A percentile compares a stretch with the other conserved stretches of the same genome.
Conservation (phyloP, 2,888 invertebrate genomes). For the Leucania comma region DNA sequence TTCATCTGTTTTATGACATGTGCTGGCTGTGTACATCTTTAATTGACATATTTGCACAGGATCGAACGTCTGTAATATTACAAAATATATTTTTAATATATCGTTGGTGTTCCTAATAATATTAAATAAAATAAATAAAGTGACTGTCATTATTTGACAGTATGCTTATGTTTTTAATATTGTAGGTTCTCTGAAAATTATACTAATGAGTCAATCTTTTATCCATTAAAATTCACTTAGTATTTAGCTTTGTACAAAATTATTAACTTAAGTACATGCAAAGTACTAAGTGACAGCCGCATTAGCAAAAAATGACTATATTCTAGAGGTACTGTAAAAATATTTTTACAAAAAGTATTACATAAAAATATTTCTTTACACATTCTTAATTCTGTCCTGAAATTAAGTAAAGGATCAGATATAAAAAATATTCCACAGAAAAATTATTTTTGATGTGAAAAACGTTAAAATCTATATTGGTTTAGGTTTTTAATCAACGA, state of each 20-base stretch:
- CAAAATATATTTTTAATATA: no score
- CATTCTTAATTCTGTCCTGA: constrained; percentile 32
- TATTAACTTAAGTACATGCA: no score
- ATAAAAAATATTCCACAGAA: constrained; percentile 47
- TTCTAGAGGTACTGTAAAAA: not conserved
- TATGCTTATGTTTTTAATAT: no score
- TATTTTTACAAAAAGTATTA: not conserved
- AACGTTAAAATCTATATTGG: not conserved
- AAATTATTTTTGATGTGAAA: not conserved
- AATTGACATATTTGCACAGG: no score
- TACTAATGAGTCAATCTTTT: not conserved
- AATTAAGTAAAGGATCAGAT: constrained; percentile 56
- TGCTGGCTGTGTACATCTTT: no score
- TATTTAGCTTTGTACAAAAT: no score
- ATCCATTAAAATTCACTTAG: not conserved
- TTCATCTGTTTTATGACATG: no score
- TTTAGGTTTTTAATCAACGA: not conserved
- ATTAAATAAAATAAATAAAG: no score
- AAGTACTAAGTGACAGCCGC: not conserved
- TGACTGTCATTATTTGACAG: no score
- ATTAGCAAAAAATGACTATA: not conserved
- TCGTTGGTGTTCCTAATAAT: no score
- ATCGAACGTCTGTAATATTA: no score
- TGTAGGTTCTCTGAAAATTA: no score
- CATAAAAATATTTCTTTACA: constrained; percentile 22